Conservation (phyloP, 2,113 vertebrate genomes). For the Turnix velox region DNA sequence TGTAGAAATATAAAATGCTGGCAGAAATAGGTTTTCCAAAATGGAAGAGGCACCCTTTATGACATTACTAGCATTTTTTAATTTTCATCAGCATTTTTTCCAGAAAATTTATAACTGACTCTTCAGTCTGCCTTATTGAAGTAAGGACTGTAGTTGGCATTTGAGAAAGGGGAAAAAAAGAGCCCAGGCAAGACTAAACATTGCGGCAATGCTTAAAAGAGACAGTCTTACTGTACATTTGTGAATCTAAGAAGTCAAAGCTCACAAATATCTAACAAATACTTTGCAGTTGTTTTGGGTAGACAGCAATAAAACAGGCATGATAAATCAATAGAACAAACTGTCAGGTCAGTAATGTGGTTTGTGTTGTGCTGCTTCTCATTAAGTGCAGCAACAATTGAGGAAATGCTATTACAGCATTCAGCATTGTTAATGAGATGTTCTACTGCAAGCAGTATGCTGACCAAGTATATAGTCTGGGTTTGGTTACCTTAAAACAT, state of each 20-base stretch:
- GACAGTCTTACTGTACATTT: neutral
- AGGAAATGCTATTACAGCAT: conserved; percentile 65
- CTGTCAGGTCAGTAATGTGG: conserved; percentile 56
- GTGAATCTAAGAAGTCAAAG: conserved; percentile 15
- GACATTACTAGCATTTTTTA: neutral
- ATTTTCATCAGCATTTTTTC: neutral
- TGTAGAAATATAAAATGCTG: neutral
- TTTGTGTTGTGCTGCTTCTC: conserved; percentile 66
- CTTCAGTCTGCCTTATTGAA: neutral
- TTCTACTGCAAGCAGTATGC: conserved; percentile 64
- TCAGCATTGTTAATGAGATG: conserved; percentile 65
- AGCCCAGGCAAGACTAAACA: neutral
- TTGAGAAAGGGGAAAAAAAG: neutral
- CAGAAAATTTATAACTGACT: neutral
- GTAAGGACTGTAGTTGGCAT: neutral
- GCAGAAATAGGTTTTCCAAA: neutral
- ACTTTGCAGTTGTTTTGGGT: conserved; percentile 52
- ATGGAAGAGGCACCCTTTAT: neutral
- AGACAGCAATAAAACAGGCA: conserved; percentile 25
- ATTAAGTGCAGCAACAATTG: conserved; percentile 62
- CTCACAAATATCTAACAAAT: conserved; percentile 29
- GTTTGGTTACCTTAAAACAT: conserved; percentile 4
- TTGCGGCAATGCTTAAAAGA: neutral
- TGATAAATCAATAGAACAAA: conserved; percentile 74
- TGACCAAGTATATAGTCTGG: conserved; percentile 48